Percentiles rank a stretch among this genome's conserved stretches.
These are phyloP conservation scores for Alsophila aescularia DNA, from an alignment of 2,888 invertebrate genomes.

Conservation along the genomic window DNA sequence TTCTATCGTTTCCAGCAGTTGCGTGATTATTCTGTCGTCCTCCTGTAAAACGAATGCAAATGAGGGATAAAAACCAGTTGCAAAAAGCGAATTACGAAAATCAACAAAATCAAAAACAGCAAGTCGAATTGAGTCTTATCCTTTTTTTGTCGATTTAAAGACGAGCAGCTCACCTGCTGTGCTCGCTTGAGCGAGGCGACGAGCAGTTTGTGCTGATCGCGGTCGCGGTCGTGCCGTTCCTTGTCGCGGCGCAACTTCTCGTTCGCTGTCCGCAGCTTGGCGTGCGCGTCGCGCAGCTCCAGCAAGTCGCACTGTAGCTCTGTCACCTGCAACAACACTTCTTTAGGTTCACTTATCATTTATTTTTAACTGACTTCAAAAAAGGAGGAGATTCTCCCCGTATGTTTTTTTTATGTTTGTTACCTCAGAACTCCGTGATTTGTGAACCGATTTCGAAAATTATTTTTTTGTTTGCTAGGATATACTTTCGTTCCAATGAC, in stretches of 20 bases:
- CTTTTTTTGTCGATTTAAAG: no score
- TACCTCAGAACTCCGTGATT: no score
- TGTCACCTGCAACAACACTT: conserved; percentile 77
- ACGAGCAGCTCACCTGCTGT: conserved; percentile 69
- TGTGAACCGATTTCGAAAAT: no score
- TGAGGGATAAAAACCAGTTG: background rate
- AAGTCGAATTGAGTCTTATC: no score
- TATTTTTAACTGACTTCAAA: no score
- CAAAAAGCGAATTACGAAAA: background rate
- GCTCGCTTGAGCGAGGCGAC: conserved; percentile 77
- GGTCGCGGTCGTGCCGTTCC: conserved; percentile 92
- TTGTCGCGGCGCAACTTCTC: conserved; percentile 95
- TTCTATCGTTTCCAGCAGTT: conserved; percentile 90
- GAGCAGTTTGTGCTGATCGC: conserved; percentile 85
- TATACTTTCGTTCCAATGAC: no score
- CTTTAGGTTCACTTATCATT: no score
- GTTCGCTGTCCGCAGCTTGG: conserved; percentile 94
- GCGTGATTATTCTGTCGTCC: conserved; percentile 89
- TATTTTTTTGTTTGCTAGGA: no score
- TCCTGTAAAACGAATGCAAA: conserved; percentile 67
- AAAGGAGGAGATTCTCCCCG: no score
- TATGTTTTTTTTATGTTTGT: no score
- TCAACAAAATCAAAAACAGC: no score
- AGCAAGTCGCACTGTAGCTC: conserved; percentile 94
- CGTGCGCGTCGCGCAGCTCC: conserved; percentile 95